These are phyloP conservation scores for Prostheceraeus crozeri DNA, from an alignment of 2,888 invertebrate genomes.

Conservation along the genomic window DNA sequence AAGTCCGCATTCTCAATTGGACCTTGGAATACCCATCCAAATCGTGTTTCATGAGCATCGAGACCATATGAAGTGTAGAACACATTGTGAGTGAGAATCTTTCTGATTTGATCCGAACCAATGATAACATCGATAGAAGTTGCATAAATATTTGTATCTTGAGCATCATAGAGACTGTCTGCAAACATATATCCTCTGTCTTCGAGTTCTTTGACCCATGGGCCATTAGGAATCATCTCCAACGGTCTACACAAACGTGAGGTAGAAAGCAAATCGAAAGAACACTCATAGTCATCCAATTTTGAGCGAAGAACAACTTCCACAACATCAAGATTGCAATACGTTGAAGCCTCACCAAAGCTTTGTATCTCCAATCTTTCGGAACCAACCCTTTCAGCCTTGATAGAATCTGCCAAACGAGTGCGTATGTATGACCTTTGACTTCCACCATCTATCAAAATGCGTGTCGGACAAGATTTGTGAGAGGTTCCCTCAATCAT, in stretches of 20 bases:
- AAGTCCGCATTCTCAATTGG: not conserved
- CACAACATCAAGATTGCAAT: no score
- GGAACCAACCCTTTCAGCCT: not conserved
- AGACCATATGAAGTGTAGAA: no score
- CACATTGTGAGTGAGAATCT: no score
- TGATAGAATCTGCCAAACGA: not conserved
- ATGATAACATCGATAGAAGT: no score
- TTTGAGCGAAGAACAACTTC: not conserved
- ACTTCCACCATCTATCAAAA: constrained; percentile 17
- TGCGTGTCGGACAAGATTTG: not conserved
- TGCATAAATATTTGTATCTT: no score
- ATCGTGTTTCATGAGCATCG: not conserved
- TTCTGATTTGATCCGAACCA: no score
- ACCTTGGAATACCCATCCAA: constrained; percentile 1
- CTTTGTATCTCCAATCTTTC: constrained; percentile 9
- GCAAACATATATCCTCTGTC: not conserved
- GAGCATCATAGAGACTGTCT: no score
- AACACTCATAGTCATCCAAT: not conserved
- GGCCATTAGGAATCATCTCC: constrained; percentile 9
- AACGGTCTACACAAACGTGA: not conserved
- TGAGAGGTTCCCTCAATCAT: not conserved
- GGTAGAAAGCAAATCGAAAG: constrained; percentile 2
- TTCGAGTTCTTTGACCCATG: not conserved
- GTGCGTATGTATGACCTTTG: not conserved
- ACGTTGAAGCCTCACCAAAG: constrained; percentile 1